Evolutionary conservation across 2,113 vertebrate genomes (phyloP).

Genomic region (Thinocorus orbignyianus): DNA sequence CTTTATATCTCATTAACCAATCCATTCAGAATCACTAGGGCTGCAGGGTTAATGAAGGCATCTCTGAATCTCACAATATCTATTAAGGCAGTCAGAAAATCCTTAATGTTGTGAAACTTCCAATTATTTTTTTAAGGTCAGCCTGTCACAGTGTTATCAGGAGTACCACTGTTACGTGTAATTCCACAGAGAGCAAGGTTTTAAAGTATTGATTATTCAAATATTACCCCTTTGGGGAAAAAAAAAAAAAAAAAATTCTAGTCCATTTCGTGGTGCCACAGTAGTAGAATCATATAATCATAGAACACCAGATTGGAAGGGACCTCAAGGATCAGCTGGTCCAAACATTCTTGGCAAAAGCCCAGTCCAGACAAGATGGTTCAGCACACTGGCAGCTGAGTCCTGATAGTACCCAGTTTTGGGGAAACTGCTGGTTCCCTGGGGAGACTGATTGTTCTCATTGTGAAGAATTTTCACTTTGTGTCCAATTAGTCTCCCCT

Average conservation of each 20-base stretch:
- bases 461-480: not conserved
- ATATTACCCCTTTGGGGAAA: not conserved
- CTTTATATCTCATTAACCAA: conserved; percentile 47
- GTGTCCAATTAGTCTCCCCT: not conserved
- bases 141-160: not conserved
- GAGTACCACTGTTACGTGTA: not conserved
- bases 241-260: not conserved
- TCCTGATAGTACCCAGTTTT: not conserved
- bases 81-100: conserved; percentile 21
- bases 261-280: not conserved
- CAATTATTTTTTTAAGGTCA: conserved; percentile 62
- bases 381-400: not conserved
- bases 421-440: not conserved
- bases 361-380: not conserved
- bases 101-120: conserved; percentile 56
- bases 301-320: not conserved
- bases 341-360: not conserved
- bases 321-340: not conserved
- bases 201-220: not conserved
- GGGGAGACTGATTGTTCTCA: not conserved
- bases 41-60: conserved; percentile 31
- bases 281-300: not conserved
- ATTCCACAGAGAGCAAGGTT: not conserved
- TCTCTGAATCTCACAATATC: conserved; percentile 17
- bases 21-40: conserved; percentile 26